Percentiles rank a stretch among this genome's conserved stretches.
Evolutionary conservation across 2,797 vertebrate species (phyloP).

Genomic region (Notoglanidium macrostoma): DNA sequence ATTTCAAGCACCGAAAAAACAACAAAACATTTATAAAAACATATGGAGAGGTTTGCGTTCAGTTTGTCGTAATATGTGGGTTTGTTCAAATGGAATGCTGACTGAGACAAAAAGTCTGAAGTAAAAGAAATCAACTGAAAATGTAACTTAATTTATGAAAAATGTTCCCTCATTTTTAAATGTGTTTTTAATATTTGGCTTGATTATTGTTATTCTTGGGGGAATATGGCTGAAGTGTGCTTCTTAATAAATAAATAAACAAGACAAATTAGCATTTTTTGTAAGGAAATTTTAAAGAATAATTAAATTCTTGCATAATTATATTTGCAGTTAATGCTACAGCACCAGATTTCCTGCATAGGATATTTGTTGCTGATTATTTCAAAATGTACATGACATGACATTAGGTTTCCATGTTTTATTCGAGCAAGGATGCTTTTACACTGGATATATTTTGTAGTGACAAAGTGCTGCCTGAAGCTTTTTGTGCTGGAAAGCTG

Average conservation of each 20-base stretch:
- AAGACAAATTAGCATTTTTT: not conserved
- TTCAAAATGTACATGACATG: not conserved
- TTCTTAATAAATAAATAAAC: slow-evolving; percentile 4
- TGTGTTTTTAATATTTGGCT: not conserved
- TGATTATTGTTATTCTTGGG: not conserved
- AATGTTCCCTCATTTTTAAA: not conserved
- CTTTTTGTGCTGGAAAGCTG: not conserved
- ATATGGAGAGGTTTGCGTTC: not conserved
- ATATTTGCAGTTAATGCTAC: not conserved
- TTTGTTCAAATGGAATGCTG: not conserved
- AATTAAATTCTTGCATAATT: not conserved
- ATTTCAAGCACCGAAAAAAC: not conserved
- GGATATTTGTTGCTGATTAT: not conserved
- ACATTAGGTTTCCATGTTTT: not conserved
- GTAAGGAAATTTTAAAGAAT: not conserved
- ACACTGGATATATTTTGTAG: not conserved
- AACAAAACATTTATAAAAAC: not conserved
- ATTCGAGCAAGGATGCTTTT: not conserved
- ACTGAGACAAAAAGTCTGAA: no score
- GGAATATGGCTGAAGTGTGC: not conserved
- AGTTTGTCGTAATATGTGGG: no score
- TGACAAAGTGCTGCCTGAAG: not conserved
- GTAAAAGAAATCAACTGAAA: not conserved
- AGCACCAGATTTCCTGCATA: not conserved
- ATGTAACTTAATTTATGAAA: no score